These are phyloP conservation scores for Elysia crispata DNA, from an alignment of 2,888 invertebrate species.

Conservation along the genomic window DNA sequence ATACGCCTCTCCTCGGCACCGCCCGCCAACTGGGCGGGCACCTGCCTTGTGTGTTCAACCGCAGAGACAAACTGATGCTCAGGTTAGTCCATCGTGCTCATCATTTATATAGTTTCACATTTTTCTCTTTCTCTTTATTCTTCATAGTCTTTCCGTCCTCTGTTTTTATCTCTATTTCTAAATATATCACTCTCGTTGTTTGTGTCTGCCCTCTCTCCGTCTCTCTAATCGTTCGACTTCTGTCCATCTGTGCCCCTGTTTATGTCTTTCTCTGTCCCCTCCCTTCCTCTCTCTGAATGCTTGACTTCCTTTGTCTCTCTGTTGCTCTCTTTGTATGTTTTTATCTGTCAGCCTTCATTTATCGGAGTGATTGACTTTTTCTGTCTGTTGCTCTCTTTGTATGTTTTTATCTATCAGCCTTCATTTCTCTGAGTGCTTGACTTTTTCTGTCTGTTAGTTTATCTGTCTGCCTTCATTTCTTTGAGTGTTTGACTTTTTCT, in stretches of 20 bases:
- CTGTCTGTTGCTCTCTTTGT: not conserved
- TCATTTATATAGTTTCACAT: no score
- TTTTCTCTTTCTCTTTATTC: no score
- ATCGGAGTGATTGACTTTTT: not conserved
- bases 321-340: slow-evolving; percentile 10
- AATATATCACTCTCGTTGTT: no score
- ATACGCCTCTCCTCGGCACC: no score
- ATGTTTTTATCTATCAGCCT: slow-evolving; percentile 25
- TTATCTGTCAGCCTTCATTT: not conserved
- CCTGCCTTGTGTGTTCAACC: no score
- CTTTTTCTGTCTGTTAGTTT: slow-evolving; percentile 23
- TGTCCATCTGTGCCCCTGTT: slow-evolving; percentile 2
- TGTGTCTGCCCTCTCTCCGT: no score
- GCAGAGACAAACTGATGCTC: no score
- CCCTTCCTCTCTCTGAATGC: not conserved
- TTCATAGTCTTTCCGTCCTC: no score
- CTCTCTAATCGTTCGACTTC: not conserved
- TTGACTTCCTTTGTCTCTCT: not conserved
- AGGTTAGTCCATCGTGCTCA: no score
- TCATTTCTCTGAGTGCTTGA: slow-evolving; percentile 9
- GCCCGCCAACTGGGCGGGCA: no score
- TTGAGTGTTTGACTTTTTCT: not conserved
- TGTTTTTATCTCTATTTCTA: no score
- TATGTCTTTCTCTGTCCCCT: not conserved
- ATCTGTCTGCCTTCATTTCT: not conserved